Conservation (phyloP, 2,797 vertebrate species). For the Taenioides sp. region DNA sequence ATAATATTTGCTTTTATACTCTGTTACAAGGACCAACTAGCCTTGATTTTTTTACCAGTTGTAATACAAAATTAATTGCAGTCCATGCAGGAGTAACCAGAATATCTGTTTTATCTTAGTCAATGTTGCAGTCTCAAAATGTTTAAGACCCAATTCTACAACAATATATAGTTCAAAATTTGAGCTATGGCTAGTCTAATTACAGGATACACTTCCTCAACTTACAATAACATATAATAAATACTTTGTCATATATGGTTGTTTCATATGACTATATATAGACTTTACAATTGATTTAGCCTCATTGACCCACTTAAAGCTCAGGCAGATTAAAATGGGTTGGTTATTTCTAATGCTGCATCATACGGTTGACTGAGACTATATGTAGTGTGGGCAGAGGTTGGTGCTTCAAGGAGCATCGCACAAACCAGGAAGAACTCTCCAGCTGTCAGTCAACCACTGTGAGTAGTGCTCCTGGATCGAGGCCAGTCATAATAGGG, state of each 20-base stretch:
- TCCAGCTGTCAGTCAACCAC: conserved; percentile 60
- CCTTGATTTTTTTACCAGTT: neutral
- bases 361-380: conserved; percentile 31
- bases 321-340: neutral
- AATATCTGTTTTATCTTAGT: neutral
- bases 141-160: neutral
- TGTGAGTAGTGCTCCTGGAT: conserved; percentile 73
- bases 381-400: conserved; percentile 36
- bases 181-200: neutral
- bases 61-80: neutral
- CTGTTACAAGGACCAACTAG: neutral
- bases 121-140: neutral
- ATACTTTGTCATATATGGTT: neutral
- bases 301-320: neutral
- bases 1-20: neutral
- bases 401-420: conserved; percentile 22
- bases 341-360: conserved; percentile 26
- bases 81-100: neutral
- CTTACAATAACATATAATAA: neutral
- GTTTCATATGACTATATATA: neutral
- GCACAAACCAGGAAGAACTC: conserved; percentile 64
- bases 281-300: neutral
- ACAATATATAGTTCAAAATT: neutral
- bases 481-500: conserved; percentile 74
- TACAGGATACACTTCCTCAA: neutral